phyloP scores from a whole-genome alignment of 2,113 vertebrate genomes.

The Syrrhaptes paradoxus region DNA sequence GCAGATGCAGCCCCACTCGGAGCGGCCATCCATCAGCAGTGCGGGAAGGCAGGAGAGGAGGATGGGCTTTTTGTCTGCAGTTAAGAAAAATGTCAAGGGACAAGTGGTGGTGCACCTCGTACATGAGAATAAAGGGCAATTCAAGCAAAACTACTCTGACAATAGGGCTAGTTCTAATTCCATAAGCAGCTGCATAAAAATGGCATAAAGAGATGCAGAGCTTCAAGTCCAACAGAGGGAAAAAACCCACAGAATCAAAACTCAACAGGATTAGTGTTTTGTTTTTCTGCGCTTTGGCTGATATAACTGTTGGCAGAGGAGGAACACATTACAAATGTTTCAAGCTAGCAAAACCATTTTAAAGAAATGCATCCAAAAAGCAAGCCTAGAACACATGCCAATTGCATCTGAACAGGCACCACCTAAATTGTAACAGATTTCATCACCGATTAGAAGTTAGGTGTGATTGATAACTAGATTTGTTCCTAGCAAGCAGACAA shows the following conservation, averaged over 20 bases:
- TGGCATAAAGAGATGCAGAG: background rate
- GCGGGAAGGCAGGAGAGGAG: background rate
- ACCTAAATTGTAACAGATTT: background rate
- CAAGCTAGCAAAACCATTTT: background rate
- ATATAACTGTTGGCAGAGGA: background rate
- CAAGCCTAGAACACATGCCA: background rate
- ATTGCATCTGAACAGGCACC: background rate
- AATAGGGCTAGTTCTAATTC: background rate
- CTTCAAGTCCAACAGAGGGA: background rate
- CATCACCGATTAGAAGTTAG: background rate
- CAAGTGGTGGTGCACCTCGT: background rate
- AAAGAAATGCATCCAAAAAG: background rate
- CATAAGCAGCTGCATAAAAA: background rate
- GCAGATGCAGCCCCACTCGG: accelerated
- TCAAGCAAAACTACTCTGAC: background rate
- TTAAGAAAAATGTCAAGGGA: background rate
- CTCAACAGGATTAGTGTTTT: background rate
- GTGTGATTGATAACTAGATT: background rate
- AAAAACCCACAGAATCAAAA: background rate
- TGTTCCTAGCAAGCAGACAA: background rate
- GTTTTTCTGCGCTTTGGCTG: background rate
- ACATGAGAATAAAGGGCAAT: background rate
- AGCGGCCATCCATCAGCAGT: background rate
- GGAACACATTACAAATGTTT: background rate
- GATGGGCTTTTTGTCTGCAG: background rate